Evolutionary conservation across 2,797 vertebrate genomes (phyloP).

Genomic region (Bovichtus variegatus): DNA sequence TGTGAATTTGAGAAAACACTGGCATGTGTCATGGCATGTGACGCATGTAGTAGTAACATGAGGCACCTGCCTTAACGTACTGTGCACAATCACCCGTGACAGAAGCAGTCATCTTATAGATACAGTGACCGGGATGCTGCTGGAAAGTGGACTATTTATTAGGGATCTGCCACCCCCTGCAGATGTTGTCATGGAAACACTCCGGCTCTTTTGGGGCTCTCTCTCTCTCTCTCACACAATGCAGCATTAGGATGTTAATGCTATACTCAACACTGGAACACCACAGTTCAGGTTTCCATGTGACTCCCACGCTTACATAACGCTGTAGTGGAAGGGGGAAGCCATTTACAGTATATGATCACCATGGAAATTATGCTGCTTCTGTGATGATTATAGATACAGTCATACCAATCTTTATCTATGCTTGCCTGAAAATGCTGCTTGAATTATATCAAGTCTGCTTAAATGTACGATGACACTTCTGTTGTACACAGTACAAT

Average conservation of each 20-base stretch:
- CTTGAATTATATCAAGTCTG: not conserved
- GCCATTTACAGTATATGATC: constrained; percentile 54
- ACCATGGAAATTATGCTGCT: constrained; percentile 28
- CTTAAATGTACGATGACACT: not conserved
- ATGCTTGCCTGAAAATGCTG: not conserved
- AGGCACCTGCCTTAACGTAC: constrained; percentile 27
- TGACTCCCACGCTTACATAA: constrained; percentile 75
- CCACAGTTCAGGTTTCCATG: constrained; percentile 71
- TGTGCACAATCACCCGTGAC: constrained; percentile 24
- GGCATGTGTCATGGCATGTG: constrained; percentile 30
- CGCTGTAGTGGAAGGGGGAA: constrained; percentile 59
- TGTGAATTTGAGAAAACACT: constrained; percentile 30
- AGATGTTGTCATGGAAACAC: constrained; percentile 88
- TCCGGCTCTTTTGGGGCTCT: constrained; percentile 73
- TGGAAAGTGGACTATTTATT: constrained; percentile 71
- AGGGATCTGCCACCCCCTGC: constrained; percentile 83
- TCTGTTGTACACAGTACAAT: not conserved
- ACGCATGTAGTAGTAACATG: constrained; percentile 21
- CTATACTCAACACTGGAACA: constrained; percentile 62
- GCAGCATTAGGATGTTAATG: constrained; percentile 77
- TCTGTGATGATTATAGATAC: constrained; percentile 8
- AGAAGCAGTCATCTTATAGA: constrained; percentile 42
- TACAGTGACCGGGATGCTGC: constrained; percentile 61
- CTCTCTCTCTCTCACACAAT: constrained; percentile 54
- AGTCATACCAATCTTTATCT: constrained; percentile 7